Evolutionary conservation across 2,797 vertebrate genomes (phyloP).

Genomic region (Falco concolor): DNA sequence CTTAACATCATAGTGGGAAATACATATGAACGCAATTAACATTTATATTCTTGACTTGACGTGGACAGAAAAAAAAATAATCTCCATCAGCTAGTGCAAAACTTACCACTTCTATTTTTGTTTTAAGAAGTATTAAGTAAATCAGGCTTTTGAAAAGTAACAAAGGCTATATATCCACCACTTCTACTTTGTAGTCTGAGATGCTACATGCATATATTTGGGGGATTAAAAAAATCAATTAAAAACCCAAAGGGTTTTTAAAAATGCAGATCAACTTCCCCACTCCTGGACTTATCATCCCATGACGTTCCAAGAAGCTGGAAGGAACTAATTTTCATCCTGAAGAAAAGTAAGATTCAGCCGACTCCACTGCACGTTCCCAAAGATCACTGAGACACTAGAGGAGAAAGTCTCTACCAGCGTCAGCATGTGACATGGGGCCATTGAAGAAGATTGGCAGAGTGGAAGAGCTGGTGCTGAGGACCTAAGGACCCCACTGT

Average conservation of each 20-base stretch:
- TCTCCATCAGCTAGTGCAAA: background rate
- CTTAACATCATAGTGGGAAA: slow-evolving; percentile 20
- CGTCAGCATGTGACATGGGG: accelerated
- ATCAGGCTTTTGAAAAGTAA: background rate
- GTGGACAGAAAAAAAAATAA: background rate
- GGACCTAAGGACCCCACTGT: accelerated
- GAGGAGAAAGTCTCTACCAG: background rate
- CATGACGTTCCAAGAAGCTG: background rate
- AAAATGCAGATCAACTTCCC: background rate
- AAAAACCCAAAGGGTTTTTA: background rate
- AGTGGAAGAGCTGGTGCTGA: background rate
- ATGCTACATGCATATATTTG: background rate
- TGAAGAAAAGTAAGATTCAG: background rate
- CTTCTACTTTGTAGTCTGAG: background rate
- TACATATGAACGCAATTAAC: slow-evolving; percentile 44
- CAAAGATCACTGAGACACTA: background rate
- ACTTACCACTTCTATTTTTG: slow-evolving; percentile 18
- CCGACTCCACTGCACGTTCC: background rate
- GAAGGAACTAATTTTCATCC: background rate
- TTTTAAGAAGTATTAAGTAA: slow-evolving; percentile 28
- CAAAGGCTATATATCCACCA: background rate
- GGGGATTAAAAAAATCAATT: background rate
- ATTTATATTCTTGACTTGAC: slow-evolving; percentile 33
- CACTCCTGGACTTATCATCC: background rate
- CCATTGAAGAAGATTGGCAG: background rate